Percentiles rank a stretch among this genome's conserved stretches.
Evolutionary conservation across 2,888 invertebrate species (phyloP).

Genomic region (Cybosia mesomella): DNA sequence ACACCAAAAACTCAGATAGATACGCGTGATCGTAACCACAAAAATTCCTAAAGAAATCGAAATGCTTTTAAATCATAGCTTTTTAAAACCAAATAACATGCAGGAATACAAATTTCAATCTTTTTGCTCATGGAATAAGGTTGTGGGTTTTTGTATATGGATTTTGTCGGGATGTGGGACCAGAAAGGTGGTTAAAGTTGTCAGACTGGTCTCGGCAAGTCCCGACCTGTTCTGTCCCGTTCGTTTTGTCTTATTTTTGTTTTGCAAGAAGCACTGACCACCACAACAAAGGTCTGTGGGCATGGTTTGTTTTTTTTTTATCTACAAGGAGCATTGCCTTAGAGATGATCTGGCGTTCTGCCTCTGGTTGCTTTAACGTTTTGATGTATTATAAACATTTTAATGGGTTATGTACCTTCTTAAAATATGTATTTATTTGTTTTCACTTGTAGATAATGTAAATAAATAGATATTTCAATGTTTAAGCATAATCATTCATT

Average conservation of each 20-base stretch:
- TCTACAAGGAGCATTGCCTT: constrained; percentile 67
- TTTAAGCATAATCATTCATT: too few relatives aligned
- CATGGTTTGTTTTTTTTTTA: constrained; percentile 67
- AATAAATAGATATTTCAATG: too few relatives aligned
- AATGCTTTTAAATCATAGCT: constrained; percentile 81
- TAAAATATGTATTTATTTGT: background rate
- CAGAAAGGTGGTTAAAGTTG: constrained; percentile 75
- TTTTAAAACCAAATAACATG: constrained; percentile 37
- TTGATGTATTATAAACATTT: constrained; percentile 1
- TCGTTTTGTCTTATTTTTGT: constrained; percentile 84
- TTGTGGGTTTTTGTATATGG: constrained; percentile 36
- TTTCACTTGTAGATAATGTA: too few relatives aligned
- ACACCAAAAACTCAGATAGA: constrained; percentile 49
- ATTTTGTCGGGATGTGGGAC: constrained; percentile 58
- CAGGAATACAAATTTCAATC: constrained; percentile 35
- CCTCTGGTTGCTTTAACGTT: constrained; percentile 49
- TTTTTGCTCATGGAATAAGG: constrained; percentile 50
- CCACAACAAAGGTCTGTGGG: constrained; percentile 84
- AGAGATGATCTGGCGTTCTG: constrained; percentile 50
- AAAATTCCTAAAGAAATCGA: constrained; percentile 85
- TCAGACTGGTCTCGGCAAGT: constrained; percentile 74
- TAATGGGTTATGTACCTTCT: background rate
- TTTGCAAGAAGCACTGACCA: constrained; percentile 85
- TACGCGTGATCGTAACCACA: constrained; percentile 59
- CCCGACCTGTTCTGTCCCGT: constrained; percentile 76